Evolutionary conservation across 2,888 invertebrate species (phyloP).

Genomic region (Macrophya annulata): DNA sequence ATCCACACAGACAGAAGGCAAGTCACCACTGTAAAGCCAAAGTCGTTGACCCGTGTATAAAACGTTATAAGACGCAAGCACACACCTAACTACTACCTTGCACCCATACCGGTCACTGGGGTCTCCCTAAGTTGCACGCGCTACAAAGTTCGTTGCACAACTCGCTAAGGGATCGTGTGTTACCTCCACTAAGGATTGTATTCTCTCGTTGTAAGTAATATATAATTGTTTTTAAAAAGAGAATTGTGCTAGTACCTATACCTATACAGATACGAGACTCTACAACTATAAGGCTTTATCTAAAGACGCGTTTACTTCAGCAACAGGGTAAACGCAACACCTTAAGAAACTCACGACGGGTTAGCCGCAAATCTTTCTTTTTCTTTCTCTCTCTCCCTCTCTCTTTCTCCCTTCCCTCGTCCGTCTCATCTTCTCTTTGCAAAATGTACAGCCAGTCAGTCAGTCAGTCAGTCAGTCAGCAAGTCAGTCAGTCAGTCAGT

Average conservation of each 20-base stretch:
- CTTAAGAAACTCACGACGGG: slow-evolving; percentile 12
- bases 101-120: slow-evolving; percentile 61
- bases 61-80: slow-evolving; percentile 59
- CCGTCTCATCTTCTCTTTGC: slow-evolving; percentile 16
- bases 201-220: not conserved
- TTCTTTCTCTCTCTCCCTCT: not conserved
- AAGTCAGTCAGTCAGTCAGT: slow-evolving; percentile 35
- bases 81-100: slow-evolving; percentile 45
- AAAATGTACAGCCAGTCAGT: not conserved
- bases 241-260: not conserved
- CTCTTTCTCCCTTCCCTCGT: not conserved
- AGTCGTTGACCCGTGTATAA: slow-evolving; percentile 71
- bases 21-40: slow-evolving; percentile 36
- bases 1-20: not conserved
- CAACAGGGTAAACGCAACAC: not conserved
- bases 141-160: slow-evolving; percentile 39
- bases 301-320: too few species aligned
- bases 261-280: not conserved
- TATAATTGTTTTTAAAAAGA: slow-evolving; percentile 8
- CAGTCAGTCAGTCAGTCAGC: slow-evolving; percentile 19
- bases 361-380: slow-evolving; percentile 4
- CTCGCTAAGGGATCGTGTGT: slow-evolving; percentile 16
- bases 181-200: slow-evolving; percentile 12
- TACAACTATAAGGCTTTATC: not conserved
- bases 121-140: slow-evolving; percentile 61